Base-by-base conservation (phyloP, 1,140 invertebrate genomes). In the Doryteuthis pealeii region DNA sequence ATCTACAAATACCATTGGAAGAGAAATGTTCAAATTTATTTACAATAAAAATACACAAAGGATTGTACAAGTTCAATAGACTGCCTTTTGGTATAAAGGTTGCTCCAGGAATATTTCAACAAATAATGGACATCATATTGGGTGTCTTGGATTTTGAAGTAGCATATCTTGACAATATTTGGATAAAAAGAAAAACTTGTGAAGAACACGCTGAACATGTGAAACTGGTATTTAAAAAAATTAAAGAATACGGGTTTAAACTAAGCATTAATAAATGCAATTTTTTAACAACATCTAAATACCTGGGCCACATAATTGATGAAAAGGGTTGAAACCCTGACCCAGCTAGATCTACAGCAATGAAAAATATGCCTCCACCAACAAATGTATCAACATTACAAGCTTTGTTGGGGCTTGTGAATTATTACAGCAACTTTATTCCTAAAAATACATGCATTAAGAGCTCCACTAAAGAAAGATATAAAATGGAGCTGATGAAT, bases 21-120 rank as follows among this genome's bases (percentile, higher is more conserved):
- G n/a, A n/a, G n/a, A n/a, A n/a, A n/a, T n/a, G n/a, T n/a, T n/a
- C n/a, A n/a, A n/a, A n/a, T n/a, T n/a, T n/a, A n/a, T n/a, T n/a
- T n/a, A n/a, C n/a, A n/a, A n/a, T n/a, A 69, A 72, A 75, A 45
- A 83, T 62, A 35, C 54, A 35, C 33, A 18, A n/a, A n/a, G n/a
- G 35, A 68, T 83, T 70, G 18, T 70, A 68, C 85, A 87, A 77
- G 87, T 86, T 72, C 74, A n/a, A n/a, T n/a, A n/a, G 85, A 67
- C 71, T 90, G 12, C 82, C 82, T 5, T 90, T 89, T 81, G 89
- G 88, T 18, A 84, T 90, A 18, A 86, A 88, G 76, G 83, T 82
- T 10, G 88, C 88, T 2, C 87, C 89, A 26, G 77, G 82, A 14
- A 86, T 89, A 74, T 91, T 90, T 74, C 87, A 91, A 77, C 43